Percentiles rank a stretch among this genome's conserved stretches.
Evolutionary conservation across 2,797 vertebrate species (phyloP).

Genomic region (Protosalanx chinensis): DNA sequence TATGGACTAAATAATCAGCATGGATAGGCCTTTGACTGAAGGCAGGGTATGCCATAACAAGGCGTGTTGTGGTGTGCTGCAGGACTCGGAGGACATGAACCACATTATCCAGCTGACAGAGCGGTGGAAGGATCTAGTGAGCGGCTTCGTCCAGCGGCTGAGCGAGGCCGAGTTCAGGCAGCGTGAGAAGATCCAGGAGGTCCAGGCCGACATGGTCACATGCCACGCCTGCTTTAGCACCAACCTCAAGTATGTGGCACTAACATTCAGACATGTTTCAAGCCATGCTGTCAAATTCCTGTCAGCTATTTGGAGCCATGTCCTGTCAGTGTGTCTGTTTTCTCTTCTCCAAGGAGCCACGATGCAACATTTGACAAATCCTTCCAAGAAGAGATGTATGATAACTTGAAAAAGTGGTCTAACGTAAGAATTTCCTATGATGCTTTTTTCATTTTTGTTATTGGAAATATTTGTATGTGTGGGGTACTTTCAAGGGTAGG

Average conservation of each 20-base stretch:
- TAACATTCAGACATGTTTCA: background rate
- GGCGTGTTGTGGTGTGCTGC: slow-evolving; percentile 14
- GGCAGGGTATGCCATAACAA: background rate
- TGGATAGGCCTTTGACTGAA: too few species aligned
- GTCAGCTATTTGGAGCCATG: background rate
- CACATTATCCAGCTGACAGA: slow-evolving; percentile 64
- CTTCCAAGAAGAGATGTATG: slow-evolving; percentile 52
- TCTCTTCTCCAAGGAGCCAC: slow-evolving; percentile 43
- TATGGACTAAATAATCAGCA: background rate
- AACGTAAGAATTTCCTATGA: slow-evolving; percentile 56
- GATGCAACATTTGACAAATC: slow-evolving; percentile 44
- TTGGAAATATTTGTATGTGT: slow-evolving; percentile 5
- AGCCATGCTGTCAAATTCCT: background rate
- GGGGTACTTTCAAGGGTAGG: background rate
- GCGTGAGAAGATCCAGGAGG: slow-evolving; percentile 50
- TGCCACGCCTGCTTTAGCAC: slow-evolving; percentile 63
- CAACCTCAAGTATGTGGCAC: slow-evolving; percentile 61
- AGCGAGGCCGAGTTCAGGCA: slow-evolving; percentile 62
- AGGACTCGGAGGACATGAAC: slow-evolving; percentile 78
- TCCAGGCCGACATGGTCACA: slow-evolving; percentile 62
- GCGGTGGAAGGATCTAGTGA: slow-evolving; percentile 68
- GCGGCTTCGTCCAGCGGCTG: slow-evolving; percentile 58
- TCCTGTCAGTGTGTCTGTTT: background rate
- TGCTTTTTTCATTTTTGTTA: background rate
- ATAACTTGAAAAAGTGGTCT: slow-evolving; percentile 66